Percentiles rank a stretch among this genome's conserved stretches.
phyloP scores from a whole-genome alignment of 1,140 invertebrate species.

The Drosophila grimshawi region DNA sequence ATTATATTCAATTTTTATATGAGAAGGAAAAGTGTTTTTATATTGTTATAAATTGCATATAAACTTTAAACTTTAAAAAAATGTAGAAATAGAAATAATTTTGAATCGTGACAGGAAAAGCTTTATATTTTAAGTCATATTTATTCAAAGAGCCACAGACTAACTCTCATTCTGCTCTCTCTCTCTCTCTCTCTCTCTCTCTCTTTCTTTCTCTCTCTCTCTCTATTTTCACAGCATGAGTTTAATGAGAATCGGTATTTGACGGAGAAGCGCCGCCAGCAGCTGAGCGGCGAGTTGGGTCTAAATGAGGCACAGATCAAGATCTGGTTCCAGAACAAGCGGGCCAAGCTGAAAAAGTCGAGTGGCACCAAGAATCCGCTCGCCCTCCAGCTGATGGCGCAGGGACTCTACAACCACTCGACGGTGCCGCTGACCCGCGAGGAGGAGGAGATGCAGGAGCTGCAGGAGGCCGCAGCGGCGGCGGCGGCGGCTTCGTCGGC shows the following conservation, averaged over 20 bases:
- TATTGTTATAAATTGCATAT: too few species aligned
- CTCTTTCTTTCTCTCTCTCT: not conserved
- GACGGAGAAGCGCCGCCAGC: conserved; percentile 94
- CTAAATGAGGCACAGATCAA: conserved; percentile 98
- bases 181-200: not conserved
- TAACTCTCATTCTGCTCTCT: not conserved
- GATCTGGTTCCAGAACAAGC: conserved; percentile 98
- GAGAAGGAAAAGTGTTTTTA: too few species aligned
- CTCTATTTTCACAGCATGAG: conserved; percentile 86
- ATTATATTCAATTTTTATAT: too few species aligned
- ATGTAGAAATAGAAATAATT: too few species aligned
- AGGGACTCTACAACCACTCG: conserved; percentile 95
- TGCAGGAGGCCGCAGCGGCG: conserved; percentile 73
- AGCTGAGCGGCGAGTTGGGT: conserved; percentile 93
- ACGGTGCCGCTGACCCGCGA: conserved; percentile 90
- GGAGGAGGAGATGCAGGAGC: conserved; percentile 87
- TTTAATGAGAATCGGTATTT: conserved; percentile 96
- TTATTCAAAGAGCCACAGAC: not conserved
- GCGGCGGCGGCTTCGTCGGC: conserved; percentile 25
- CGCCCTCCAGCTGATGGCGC: conserved; percentile 95
- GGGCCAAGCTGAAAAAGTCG: conserved; percentile 97
- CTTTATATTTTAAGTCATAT: too few species aligned
- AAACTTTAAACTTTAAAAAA: too few species aligned
- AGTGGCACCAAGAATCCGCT: conserved; percentile 93
- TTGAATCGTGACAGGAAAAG: too few species aligned